phyloP scores from a whole-genome alignment of 2,888 invertebrate genomes.

The Rutpela maculata region DNA sequence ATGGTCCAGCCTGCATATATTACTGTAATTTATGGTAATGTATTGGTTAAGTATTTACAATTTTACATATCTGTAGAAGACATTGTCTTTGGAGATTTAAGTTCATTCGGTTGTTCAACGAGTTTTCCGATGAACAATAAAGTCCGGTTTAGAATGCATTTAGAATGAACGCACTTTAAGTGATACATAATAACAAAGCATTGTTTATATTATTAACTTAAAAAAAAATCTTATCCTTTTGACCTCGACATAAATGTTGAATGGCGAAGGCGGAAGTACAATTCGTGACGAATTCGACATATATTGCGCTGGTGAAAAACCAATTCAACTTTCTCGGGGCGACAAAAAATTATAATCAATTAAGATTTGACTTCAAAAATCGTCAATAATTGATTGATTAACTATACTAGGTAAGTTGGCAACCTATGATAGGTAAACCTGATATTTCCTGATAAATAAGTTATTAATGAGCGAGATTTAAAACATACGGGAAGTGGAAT shows the following conservation, averaged over 20 bases:
- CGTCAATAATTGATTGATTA: neutral
- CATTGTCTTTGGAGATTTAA: too few species aligned
- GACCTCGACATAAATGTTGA: neutral
- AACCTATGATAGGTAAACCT: neutral
- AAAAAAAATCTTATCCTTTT: neutral
- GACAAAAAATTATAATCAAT: neutral
- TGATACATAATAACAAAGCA: neutral
- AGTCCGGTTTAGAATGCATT: too few species aligned
- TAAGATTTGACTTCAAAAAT: neutral
- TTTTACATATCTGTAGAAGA: too few species aligned
- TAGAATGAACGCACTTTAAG: too few species aligned
- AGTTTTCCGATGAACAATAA: too few species aligned
- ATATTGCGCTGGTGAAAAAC: slow-evolving; percentile 1
- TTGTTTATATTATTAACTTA: neutral
- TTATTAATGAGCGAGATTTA: neutral
- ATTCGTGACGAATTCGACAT: neutral
- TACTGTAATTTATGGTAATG: too few species aligned
- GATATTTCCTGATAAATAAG: neutral
- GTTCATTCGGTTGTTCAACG: too few species aligned
- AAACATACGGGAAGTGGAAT: neutral
- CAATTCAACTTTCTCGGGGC: neutral
- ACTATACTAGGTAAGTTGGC: neutral
- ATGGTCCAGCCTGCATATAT: too few species aligned
- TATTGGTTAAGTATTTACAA: too few species aligned
- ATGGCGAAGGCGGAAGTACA: neutral